These are phyloP conservation scores for Drosophila rellima DNA, from an alignment of 2,888 invertebrate species.

Conservation along the genomic window DNA sequence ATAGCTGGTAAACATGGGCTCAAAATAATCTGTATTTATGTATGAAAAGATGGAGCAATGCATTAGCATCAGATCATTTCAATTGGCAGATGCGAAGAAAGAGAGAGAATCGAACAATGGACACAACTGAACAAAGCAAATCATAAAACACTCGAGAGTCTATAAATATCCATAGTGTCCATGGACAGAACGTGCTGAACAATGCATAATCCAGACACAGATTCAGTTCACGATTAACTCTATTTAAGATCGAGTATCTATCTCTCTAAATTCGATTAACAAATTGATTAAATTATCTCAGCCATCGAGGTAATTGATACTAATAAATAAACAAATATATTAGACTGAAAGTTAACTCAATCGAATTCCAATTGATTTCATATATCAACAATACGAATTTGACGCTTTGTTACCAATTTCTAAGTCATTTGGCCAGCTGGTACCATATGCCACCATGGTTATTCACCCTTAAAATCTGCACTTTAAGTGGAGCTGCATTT, in stretches of 20 bases:
- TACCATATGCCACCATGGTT: slow-evolving; percentile 2
- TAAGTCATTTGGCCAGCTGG: slow-evolving; percentile 4
- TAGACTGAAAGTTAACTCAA: not conserved
- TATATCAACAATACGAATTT: not conserved
- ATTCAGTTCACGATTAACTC: not conserved
- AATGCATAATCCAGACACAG: slow-evolving; percentile 24
- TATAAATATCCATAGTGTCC: slow-evolving; percentile 45
- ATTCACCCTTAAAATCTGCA: slow-evolving; percentile 2
- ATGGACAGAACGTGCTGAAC: slow-evolving; percentile 20
- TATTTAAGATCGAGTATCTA: not conserved
- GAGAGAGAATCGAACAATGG: slow-evolving; percentile 27
- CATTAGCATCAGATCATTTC: slow-evolving; percentile 30
- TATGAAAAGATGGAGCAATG: slow-evolving; percentile 11
- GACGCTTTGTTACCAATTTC: not conserved
- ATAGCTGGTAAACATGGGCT: slow-evolving; percentile 89
- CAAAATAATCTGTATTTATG: slow-evolving; percentile 78
- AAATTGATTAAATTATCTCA: not conserved
- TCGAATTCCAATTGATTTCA: slow-evolving; percentile 7
- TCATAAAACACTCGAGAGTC: slow-evolving; percentile 45
- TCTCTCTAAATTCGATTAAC: slow-evolving; percentile 1
- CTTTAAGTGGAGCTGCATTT: slow-evolving; percentile 6
- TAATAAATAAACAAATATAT: slow-evolving; percentile 25
- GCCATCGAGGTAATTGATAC: not conserved
- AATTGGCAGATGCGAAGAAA: slow-evolving; percentile 11
- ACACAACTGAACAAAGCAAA: slow-evolving; percentile 39